Percentiles rank a stretch among this genome's conserved stretches.
Evolutionary conservation across 2,113 vertebrate genomes (phyloP).

Genomic region (Sturnira hondurensis): DNA sequence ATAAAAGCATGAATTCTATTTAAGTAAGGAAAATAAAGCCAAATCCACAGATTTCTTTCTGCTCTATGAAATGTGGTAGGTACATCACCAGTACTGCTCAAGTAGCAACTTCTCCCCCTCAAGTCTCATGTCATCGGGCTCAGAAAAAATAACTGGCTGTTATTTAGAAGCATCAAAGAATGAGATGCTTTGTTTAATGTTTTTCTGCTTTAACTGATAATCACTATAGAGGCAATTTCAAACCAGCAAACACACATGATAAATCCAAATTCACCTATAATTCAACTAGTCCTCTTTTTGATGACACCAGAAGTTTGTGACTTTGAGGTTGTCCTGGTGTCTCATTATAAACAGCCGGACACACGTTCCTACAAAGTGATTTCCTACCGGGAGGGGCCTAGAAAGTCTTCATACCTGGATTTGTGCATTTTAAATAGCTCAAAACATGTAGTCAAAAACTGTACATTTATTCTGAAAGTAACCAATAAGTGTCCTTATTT

Average conservation of each 20-base stretch:
- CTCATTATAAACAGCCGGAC: neutral
- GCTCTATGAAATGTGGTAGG: neutral
- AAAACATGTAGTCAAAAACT: neutral
- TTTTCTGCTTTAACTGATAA: neutral
- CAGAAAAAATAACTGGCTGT: neutral
- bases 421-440: slow-evolving; percentile 18
- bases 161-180: slow-evolving; percentile 3
- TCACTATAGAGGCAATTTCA: neutral
- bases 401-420: neutral
- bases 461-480: neutral
- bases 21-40: neutral
- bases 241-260: neutral
- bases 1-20: slow-evolving; percentile 9
- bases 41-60: slow-evolving; percentile 2
- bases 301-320: neutral
- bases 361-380: neutral
- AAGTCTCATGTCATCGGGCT: neutral
- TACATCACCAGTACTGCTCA: neutral
- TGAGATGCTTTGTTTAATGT: neutral
- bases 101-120: neutral
- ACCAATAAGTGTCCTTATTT: neutral
- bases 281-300: neutral
- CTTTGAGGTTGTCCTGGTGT: neutral
- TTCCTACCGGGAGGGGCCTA: neutral
- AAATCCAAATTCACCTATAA: neutral